phyloP scores from a whole-genome alignment of 2,113 vertebrate species.

The Scomber colias region DNA sequence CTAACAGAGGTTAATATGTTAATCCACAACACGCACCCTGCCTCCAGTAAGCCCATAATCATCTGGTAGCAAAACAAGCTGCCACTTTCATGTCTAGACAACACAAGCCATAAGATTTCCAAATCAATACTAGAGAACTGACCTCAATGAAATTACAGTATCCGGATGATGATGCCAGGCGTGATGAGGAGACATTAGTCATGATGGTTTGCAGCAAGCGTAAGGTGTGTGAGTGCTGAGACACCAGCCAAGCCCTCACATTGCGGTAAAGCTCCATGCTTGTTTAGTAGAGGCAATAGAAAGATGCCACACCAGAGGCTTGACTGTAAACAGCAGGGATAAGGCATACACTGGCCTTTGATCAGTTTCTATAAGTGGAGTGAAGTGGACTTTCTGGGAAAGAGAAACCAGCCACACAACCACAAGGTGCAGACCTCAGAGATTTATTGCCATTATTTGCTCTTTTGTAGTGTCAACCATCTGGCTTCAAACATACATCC shows the following conservation, averaged over 20 bases:
- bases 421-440: conserved; percentile 50
- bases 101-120: conserved; percentile 25
- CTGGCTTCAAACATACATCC: conserved; percentile 53
- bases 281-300: background rate
- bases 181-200: conserved; percentile 15
- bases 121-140: background rate
- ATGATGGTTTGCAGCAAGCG: background rate
- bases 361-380: background rate
- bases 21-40: conserved; percentile 32
- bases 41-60: conserved; percentile 19
- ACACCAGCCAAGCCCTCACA: background rate
- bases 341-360: background rate
- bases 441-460: conserved; percentile 36
- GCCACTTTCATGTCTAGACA: conserved; percentile 62
- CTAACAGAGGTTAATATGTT: conserved; percentile 27
- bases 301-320: background rate
- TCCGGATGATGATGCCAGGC: conserved; percentile 5
- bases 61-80: conserved; percentile 46
- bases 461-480: conserved; percentile 60
- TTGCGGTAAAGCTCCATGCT: background rate
- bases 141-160: conserved; percentile 6
- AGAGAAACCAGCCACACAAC: conserved; percentile 15
- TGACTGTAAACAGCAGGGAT: background rate
- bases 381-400: conserved; percentile 2
- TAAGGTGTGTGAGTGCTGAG: conserved; percentile 8